Conservation (phyloP, 2,113 vertebrate genomes). For the Puma concolor region DNA sequence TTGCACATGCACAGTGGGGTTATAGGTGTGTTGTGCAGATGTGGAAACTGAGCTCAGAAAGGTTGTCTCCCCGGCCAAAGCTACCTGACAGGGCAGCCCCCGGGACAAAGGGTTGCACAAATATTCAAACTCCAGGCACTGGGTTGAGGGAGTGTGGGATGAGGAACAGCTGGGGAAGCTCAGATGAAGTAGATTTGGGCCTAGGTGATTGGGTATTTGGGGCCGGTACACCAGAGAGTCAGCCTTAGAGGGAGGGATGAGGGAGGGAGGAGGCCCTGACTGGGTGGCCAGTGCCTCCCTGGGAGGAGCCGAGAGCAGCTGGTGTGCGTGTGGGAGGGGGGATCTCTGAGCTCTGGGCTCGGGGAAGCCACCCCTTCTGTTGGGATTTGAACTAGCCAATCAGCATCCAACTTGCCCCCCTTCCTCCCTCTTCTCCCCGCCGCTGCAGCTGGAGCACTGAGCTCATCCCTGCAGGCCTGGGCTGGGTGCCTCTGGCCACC, state of each 20-base stretch:
- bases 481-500: not conserved
- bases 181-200: not conserved
- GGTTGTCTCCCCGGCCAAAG: not conserved
- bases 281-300: not conserved
- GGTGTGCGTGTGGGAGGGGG: not conserved
- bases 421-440: not conserved
- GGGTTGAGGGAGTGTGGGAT: no score
- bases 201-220: not conserved
- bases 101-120: not conserved
- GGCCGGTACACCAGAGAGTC: not conserved
- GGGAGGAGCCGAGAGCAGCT: not conserved
- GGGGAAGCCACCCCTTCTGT: constrained; percentile 51
- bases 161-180: not conserved
- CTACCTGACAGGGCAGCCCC: not conserved
- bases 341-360: not conserved
- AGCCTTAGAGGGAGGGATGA: not conserved
- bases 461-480: not conserved
- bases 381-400: constrained; percentile 80
- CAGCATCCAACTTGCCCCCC: not conserved
- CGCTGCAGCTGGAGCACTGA: constrained; percentile 57
- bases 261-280: not conserved
- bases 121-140: not conserved
- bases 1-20: no score
- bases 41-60: not conserved
- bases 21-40: not conserved